Percentiles rank a stretch among this genome's conserved stretches.
phyloP scores from a whole-genome alignment of 2,113 vertebrate genomes.

The Percina caprodes region DNA sequence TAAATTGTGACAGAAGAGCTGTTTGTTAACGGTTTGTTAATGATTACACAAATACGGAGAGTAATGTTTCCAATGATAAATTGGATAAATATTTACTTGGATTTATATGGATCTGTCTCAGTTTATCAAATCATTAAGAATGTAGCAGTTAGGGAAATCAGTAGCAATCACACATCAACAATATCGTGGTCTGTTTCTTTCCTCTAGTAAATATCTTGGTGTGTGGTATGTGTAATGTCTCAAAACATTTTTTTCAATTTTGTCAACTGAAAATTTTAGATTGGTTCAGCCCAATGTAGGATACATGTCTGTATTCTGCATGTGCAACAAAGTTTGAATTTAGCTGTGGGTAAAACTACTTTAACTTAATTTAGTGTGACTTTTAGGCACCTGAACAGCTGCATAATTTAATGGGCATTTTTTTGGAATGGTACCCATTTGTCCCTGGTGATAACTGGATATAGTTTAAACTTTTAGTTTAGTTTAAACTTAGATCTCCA shows the following conservation, averaged over 20 bases:
- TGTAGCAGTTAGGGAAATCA: background rate
- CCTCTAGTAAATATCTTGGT: background rate
- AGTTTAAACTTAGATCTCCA: too few species aligned
- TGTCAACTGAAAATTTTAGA: background rate
- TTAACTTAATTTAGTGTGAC: background rate
- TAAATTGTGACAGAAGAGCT: background rate
- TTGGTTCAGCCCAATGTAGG: background rate
- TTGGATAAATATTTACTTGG: background rate
- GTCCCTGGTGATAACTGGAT: background rate
- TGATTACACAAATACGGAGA: background rate
- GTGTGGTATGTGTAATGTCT: background rate
- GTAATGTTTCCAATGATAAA: background rate
- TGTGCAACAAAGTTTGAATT: background rate
- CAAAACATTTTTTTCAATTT: background rate
- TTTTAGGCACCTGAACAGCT: background rate
- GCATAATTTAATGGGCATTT: background rate
- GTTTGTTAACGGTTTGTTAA: background rate
- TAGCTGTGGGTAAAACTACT: background rate
- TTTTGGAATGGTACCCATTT: slow-evolving; percentile 4
- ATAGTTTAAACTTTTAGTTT: background rate
- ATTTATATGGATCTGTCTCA: background rate
- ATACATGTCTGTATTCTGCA: background rate
- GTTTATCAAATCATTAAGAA: background rate
- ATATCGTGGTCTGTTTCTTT: background rate
- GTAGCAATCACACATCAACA: background rate